Base-by-base conservation (phyloP, 1,140 invertebrate species). In the Sesamia nonagrioides region DNA sequence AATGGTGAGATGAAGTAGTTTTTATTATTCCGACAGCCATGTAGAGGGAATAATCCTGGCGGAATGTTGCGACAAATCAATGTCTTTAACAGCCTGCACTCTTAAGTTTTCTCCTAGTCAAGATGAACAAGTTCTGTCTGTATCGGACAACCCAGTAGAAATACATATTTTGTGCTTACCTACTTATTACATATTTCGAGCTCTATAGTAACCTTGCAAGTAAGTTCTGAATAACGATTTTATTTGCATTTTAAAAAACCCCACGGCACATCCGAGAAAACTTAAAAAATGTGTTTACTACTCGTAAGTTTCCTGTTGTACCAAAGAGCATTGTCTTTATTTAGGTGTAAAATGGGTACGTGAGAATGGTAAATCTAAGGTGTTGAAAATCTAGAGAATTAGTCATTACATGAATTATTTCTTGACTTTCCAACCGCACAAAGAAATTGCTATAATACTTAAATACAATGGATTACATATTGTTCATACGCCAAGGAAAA, bases 191-290 rank as follows among this genome's bases (percentile, higher is more conserved):
- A 11, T 11, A 45, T 45, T 8, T 45, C 0, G 27, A 27, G 27
- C 9, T 45, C 42, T 45, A 45, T 45, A 2, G 42, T 45, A 45
- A 45, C 42, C 42, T 45, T 45, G 42, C 42, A 45, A 45, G 42
- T 45, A 45, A 11, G 8, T 45, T 45, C 42, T 45, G 42, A 45
- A 45, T 45, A 5, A n/a, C 45, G 5, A 6, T n/a, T 50, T 50
- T n/a, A 50, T 50, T 50, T 50, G 45, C 13, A 50, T n/a, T 50
- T 15, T 50, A n/a, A 50, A 50, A 50, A 50, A n/a, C 45, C 45
- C 45, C 45, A n/a, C 45, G 45, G 2, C 1, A 50, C 45, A 50
- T 15, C 45, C 15, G 15, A 15, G 9, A n/a, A 50, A 50, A 50
- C 37, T 40, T 40, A 27, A 45, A 45, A 45, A 9, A 45, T 3